Evolutionary conservation across 2,888 invertebrate species (phyloP), one percentile per base, ranked within the genome.

Genomic region (Plagodis pulveraria): DNA sequence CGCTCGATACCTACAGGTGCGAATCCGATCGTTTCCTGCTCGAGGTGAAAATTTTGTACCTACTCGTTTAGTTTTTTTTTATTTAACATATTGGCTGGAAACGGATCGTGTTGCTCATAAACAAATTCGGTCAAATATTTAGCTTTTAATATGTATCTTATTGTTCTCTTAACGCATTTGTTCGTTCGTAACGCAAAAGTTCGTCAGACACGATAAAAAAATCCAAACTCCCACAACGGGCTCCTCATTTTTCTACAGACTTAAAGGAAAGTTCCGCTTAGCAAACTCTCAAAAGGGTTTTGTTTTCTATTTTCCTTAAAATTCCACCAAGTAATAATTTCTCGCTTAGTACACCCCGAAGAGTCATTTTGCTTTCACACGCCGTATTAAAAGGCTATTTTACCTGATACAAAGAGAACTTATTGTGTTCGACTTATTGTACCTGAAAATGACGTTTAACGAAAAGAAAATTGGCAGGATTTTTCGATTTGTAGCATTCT

Each of bases 261-360:
- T 59, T 51, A 47, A 45, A 56, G 56, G 51, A 63, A 66, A 62
- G 47, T 64, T 65, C 34, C 59, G 41, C 54, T 63, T 71, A 71
- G 69, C 66, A 67, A 73, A 66, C 69, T 72, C 69, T 69, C 62
- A 59, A 53, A 76, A 73, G 72, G 73, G 73, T 73, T 78, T 80
- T 80, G 74, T 78, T 79, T 76, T 69, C 72, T 74, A 70, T 80
- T 81, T 79, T 79, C 80, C 78, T 80, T 79, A 74, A 83, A 84
- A 83, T 83, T 80, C 78, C 77, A 76, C 66, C 63, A 73, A 67
- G 79, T 73, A 81, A 85, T 86, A 84, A 82, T 83, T 87, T 84
- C 75, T 71, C 80, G 73, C 74, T 81, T 73, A 88, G 81, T 77
- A 81, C 80, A 77, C 88, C 85, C 87, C 71, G 66, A 78, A 83